Base-by-base conservation (phyloP, 2,797 vertebrate genomes). In the Poeciliopsis gracilis region DNA sequence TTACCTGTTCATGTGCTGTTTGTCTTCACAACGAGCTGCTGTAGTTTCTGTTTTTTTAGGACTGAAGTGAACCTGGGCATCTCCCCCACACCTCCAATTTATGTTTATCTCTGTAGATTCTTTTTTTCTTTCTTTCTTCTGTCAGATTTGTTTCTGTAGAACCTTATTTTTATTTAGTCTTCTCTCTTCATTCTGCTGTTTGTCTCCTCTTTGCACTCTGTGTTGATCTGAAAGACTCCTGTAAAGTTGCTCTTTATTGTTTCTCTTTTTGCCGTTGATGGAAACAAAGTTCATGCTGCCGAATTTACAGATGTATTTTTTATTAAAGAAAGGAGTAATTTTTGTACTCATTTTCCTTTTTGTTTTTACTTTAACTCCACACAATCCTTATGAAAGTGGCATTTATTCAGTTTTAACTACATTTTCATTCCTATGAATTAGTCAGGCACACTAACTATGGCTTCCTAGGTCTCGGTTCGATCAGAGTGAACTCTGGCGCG, bases 281-380 rank as follows among this genome's bases (percentile, higher is more conserved):
- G 79, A 92, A 91, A 86, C 90, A 81, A 88, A 87, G 78, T 87
- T 90, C 86, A 90, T 93, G 90, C 93, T 95, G 93, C 87, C 87
- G 71, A 92, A 90, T 92, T 88, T 93, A 90, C 90, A 94, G 90
- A 94, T 94, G 93, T 95, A 95, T 96, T 96, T 96, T 95, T 95
- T 95, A 95, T 94, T 95, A 94, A 96, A 96, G 90, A 91, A 83
- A 75, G 93, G 88, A 57, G 36, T 15, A n/a, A 43, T 94, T 94
- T 94, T 96, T 96, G 95, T 89, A 94, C 86, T 77, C 78, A 83
- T 76, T 80, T 87, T 80, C 83, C 78, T 47, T 55, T 13, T 73
- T 73, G 28, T 78, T 84, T 79, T 41, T 61, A 33, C 15, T 75
- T 51, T 41, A 2, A 69, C 5, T 30, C 18, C 2, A 73, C 63